Evolutionary conservation across 2,797 vertebrate genomes (phyloP), one percentile per base, ranked within the genome.

Genomic region (Melanitta fusca): DNA sequence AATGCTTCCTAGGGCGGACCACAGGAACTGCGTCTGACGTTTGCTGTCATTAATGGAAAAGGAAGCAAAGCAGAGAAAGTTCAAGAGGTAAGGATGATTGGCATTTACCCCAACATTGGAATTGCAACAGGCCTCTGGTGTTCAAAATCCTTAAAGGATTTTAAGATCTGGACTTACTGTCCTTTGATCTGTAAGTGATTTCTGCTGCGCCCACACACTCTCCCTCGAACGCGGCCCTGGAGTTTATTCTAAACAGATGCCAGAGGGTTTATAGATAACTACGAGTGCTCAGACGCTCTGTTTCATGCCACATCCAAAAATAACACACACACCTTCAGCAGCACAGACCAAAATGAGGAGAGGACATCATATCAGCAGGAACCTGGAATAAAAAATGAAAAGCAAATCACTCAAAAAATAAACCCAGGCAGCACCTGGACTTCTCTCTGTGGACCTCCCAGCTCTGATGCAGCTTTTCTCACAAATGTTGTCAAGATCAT

Each of bases 361-460:
- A 57, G 30, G 21, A 34, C 43, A 69, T 54, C 34, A 58, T 14
- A 30, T 28, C 60, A 88, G 34, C 41, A 77, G 43, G 38, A 84
- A 71, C 8, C 4, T 11, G 20, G 13, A 2, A 6, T 11, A 12
- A 27, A 38, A 56, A 51, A 25, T 27, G 2, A 81, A 43, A 0
- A 57, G 19, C 4, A 86, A 90, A 74, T 41, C 25, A 18, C 25
- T 58, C 12, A 10, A n/a, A 51, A 51, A 78, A 88, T 16, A 80
- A 85, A 62, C 8, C 45, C 85, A 71, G n/a, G 39, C 49, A 65
- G 58, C 32, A 61, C 6, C n/a, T 47, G 45, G 47, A 53, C 15
- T 85, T 78, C 49, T 32, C 53, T 54, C 28, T 49, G 49, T 7
- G 54, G 54, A 45, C 19, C 75, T 43, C 32, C 13, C 69, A 66